phyloP scores from a whole-genome alignment of 2,113 vertebrate genomes.

The Phyllostomus hastatus region DNA sequence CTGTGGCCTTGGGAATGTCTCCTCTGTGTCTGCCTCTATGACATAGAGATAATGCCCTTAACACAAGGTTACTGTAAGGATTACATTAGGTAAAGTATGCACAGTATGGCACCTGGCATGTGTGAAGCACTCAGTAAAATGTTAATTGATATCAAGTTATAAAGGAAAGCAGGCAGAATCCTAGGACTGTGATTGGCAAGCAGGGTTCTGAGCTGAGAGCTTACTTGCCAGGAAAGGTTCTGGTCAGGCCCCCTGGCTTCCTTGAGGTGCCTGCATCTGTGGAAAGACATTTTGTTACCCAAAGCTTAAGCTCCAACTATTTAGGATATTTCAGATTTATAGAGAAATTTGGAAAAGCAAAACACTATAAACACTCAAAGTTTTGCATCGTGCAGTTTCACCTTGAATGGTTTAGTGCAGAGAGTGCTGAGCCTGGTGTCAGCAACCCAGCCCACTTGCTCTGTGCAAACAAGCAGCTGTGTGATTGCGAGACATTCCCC shows the following conservation, averaged over 20 bases:
- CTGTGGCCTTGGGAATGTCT: neutral
- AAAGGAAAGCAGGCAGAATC: neutral
- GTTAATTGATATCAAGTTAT: neutral
- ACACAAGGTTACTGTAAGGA: neutral
- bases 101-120: neutral
- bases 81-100: neutral
- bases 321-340: neutral
- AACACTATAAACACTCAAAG: neutral
- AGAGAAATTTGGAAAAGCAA: neutral
- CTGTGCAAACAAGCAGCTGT: neutral
- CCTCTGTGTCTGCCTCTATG: neutral
- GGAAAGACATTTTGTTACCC: neutral
- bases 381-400: neutral
- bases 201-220: neutral
- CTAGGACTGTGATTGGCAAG: neutral
- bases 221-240: accelerated
- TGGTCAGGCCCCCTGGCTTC: neutral
- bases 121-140: neutral
- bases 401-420: neutral
- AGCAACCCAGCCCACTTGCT: neutral
- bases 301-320: neutral
- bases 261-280: neutral
- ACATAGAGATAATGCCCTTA: neutral
- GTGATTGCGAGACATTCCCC: neutral
- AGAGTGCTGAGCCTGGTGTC: neutral